A percentile compares a stretch with the other conserved stretches of the same genome.
phyloP scores from a whole-genome alignment of 1,140 invertebrate species.

The Ceratosolen fusciceps region DNA sequence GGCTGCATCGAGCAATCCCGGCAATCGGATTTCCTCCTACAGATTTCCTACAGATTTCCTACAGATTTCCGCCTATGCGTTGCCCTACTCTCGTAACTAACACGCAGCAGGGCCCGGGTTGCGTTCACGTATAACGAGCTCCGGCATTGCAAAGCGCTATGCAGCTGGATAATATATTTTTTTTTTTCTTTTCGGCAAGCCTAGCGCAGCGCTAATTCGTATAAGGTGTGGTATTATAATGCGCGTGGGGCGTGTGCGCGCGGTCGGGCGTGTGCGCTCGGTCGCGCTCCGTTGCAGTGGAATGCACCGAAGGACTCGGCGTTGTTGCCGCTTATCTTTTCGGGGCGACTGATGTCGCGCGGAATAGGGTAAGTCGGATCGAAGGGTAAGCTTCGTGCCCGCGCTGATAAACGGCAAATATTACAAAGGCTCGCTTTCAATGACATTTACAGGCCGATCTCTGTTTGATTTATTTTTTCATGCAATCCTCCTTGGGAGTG shows the following conservation, averaged over 20 bases:
- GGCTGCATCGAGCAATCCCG: constrained; percentile 49
- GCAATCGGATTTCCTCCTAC: constrained; percentile 44
- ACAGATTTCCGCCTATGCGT: not conserved
- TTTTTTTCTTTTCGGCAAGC: not conserved
- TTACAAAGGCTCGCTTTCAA: not conserved
- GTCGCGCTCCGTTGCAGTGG: not conserved
- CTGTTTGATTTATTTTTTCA: too few relatives aligned
- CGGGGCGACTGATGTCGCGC: not conserved
- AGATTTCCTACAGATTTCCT: constrained; percentile 11
- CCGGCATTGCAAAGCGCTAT: not conserved
- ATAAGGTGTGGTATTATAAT: not conserved
- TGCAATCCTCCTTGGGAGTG: too few relatives aligned
- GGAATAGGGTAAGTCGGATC: constrained; percentile 7
- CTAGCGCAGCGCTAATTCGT: not conserved
- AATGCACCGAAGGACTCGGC: not conserved
- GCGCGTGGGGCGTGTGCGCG: not conserved
- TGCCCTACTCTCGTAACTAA: not conserved
- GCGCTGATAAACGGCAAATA: constrained; percentile 1
- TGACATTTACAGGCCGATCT: too few relatives aligned
- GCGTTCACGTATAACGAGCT: not conserved
- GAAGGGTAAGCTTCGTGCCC: constrained; percentile 5
- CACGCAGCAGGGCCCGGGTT: not conserved
- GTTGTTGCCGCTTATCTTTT: not conserved
- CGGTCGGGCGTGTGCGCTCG: not conserved
- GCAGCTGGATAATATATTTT: not conserved